Conservation (phyloP, 2,797 vertebrate species). For the Peromyscus aztecus region DNA sequence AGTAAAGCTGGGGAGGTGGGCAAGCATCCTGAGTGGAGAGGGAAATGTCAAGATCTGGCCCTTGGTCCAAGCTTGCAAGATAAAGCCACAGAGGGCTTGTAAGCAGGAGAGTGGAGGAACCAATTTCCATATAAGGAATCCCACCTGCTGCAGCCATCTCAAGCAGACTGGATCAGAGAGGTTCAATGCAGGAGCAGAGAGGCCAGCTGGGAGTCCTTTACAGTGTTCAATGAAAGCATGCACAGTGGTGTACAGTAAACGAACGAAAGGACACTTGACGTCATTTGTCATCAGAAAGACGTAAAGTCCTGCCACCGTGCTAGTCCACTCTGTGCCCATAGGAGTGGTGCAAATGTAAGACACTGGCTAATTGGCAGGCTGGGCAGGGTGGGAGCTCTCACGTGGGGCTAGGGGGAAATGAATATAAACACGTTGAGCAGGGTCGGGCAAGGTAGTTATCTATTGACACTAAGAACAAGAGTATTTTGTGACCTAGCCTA, state of each 20-base stretch:
- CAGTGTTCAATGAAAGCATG: neutral
- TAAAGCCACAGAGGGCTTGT: constrained; percentile 22
- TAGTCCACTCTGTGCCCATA: neutral
- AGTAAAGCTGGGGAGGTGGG: neutral
- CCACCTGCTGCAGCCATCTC: neutral
- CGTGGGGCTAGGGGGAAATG: neutral
- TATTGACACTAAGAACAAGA: constrained; percentile 23
- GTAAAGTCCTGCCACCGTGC: neutral
- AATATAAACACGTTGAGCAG: neutral
- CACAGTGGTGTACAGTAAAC: neutral
- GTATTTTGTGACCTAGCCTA: neutral
- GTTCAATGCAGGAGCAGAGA: neutral
- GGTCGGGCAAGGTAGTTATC: neutral
- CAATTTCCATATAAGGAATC: neutral
- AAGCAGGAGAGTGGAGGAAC: neutral
- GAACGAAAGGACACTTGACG: neutral
- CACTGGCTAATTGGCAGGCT: neutral
- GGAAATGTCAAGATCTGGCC: neutral
- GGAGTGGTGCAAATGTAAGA: neutral
- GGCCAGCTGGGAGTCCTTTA: neutral
- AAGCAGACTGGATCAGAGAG: neutral
- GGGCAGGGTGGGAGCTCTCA: neutral
- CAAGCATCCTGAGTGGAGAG: neutral
- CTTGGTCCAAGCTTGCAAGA: neutral
- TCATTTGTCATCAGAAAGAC: constrained; percentile 27